Evolutionary conservation across 2,888 invertebrate genomes (phyloP).

Genomic region (Leptinotarsa tumamoca): DNA sequence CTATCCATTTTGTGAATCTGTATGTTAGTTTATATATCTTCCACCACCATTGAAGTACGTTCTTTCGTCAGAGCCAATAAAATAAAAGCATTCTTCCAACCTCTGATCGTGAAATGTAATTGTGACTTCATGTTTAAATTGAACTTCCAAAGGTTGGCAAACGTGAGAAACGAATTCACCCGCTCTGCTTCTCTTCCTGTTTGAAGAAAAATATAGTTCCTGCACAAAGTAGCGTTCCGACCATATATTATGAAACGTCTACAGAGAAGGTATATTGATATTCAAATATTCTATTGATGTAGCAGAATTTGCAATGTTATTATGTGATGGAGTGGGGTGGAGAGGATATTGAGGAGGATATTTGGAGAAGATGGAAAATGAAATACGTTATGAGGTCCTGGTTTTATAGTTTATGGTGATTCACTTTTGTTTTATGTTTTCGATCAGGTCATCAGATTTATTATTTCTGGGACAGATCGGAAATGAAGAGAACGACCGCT

Average conservation of each 20-base stretch:
- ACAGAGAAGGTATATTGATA: conserved; percentile 8
- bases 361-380: conserved; percentile 7
- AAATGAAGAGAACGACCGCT: too few species aligned
- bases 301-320: conserved; percentile 13
- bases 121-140: not conserved
- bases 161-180: not conserved
- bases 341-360: conserved; percentile 11
- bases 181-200: not conserved
- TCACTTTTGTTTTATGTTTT: not conserved
- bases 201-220: conserved; percentile 6
- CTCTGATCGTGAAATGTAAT: not conserved
- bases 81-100: not conserved
- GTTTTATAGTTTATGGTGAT: not conserved
- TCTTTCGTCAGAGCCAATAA: not conserved
- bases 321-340: not conserved
- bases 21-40: too few species aligned
- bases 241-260: conserved; percentile 11
- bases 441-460: too few species aligned
- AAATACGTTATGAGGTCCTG: not conserved
- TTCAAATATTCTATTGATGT: conserved; percentile 17
- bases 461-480: too few species aligned
- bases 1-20: too few species aligned
- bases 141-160: not conserved
- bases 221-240: conserved; percentile 12
- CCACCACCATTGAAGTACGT: too few species aligned